Conservation (phyloP, 92 coral and sea anemone species). For the Phenganax stokvisi region DNA sequence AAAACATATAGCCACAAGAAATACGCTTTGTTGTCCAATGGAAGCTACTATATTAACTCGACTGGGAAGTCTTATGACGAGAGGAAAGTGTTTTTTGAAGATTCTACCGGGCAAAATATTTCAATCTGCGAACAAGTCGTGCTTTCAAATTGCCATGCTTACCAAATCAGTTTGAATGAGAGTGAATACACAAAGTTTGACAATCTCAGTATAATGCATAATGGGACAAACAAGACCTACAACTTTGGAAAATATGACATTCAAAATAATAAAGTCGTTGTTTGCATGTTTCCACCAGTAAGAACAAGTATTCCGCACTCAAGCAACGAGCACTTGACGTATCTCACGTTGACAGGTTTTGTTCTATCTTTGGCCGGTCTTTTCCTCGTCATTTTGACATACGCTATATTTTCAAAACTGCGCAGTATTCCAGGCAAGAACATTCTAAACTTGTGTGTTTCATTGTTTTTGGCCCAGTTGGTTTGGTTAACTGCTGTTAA, state of each 20-base stretch:
- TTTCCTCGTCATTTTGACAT: constrained; percentile 14
- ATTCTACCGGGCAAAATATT: not conserved
- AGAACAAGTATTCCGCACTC: not conserved
- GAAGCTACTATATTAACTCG: not conserved
- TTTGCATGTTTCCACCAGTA: not conserved
- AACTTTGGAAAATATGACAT: not conserved
- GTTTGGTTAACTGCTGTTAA: not conserved
- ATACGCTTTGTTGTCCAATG: not conserved
- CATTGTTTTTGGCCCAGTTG: not conserved
- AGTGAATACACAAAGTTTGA: not conserved
- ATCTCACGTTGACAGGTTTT: constrained; percentile 6
- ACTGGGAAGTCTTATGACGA: not conserved
- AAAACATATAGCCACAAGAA: not conserved
- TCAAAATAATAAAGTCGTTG: not conserved
- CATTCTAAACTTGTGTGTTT: constrained; percentile 3
- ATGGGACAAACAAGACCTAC: constrained; percentile 3
- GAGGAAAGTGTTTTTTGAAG: not conserved
- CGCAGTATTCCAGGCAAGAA: constrained; percentile 22
- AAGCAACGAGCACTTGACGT: not conserved
- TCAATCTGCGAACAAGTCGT: constrained; percentile 7
- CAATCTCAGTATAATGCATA: not conserved
- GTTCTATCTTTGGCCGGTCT: not conserved
- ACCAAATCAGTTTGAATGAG: not conserved
- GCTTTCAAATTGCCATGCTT: not conserved
- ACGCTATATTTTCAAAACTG: constrained; percentile 14